Evolutionary conservation across 2,888 invertebrate genomes (phyloP).

Genomic region (Dryomyza anilis): DNA sequence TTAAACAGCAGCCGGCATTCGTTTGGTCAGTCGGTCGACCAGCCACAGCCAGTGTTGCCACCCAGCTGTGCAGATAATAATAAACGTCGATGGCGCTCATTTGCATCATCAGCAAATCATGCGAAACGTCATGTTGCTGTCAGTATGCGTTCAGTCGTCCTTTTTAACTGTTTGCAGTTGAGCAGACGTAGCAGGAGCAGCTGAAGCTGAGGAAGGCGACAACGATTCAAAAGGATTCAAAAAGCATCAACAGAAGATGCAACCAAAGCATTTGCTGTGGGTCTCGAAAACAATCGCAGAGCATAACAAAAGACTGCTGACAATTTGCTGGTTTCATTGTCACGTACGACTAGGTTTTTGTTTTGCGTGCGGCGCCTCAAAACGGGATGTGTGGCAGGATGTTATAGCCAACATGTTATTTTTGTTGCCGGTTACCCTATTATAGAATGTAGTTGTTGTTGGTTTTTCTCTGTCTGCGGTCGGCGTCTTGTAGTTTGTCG

Average conservation of each 20-base stretch:
- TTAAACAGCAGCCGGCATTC: neutral
- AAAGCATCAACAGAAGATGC: too few relatives aligned
- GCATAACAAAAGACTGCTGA: neutral
- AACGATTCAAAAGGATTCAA: too few relatives aligned
- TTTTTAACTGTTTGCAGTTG: too few relatives aligned
- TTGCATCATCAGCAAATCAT: conserved; percentile 31
- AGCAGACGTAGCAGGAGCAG: too few relatives aligned
- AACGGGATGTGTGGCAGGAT: too few relatives aligned
- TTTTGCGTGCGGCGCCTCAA: neutral
- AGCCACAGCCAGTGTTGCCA: neutral
- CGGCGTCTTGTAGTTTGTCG: too few relatives aligned
- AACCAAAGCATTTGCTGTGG: too few relatives aligned
- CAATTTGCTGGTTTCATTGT: conserved; percentile 18
- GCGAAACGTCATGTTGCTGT: conserved; percentile 26
- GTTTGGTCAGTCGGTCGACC: neutral
- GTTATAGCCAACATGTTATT: too few relatives aligned
- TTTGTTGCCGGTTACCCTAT: neutral
- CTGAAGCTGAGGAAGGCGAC: too few relatives aligned
- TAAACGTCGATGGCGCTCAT: conserved; percentile 26
- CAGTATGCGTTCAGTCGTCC: neutral
- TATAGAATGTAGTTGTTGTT: neutral
- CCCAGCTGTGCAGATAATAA: neutral
- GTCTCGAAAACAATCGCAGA: too few relatives aligned
- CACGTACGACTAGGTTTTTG: conserved; percentile 4
- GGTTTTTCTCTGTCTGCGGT: too few relatives aligned